phyloP scores from a whole-genome alignment of 2,113 vertebrate species.

The Heteronetta atricapilla region DNA sequence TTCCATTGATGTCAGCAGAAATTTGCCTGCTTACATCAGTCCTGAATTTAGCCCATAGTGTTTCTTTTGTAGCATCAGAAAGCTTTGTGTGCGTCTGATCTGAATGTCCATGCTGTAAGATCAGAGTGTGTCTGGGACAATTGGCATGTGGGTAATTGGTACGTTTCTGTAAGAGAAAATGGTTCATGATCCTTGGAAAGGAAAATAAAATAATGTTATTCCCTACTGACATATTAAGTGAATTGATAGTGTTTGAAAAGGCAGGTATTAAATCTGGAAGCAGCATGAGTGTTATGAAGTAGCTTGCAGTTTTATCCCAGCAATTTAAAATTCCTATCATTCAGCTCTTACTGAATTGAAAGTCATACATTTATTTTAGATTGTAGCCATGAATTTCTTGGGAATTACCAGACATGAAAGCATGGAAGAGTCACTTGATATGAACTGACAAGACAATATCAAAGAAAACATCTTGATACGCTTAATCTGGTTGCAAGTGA shows the following conservation, averaged over 20 bases:
- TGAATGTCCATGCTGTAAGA: slow-evolving; percentile 39
- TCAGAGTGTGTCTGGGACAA: slow-evolving; percentile 56
- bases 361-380: slow-evolving; percentile 58
- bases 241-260: slow-evolving; percentile 51
- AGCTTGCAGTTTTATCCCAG: slow-evolving; percentile 48
- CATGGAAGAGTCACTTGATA: slow-evolving; percentile 51
- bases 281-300: slow-evolving; percentile 31
- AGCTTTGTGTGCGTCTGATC: slow-evolving; percentile 47
- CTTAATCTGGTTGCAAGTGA: slow-evolving; percentile 28
- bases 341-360: background rate
- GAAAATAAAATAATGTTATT: slow-evolving; percentile 43
- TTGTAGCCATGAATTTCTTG: slow-evolving; percentile 47
- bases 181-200: slow-evolving; percentile 42
- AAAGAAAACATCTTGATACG: slow-evolving; percentile 33
- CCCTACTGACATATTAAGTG: slow-evolving; percentile 40
- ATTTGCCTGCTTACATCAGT: slow-evolving; percentile 38
- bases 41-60: slow-evolving; percentile 52
- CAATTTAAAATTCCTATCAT: slow-evolving; percentile 4
- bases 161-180: slow-evolving; percentile 5
- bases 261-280: slow-evolving; percentile 38
- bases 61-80: slow-evolving; percentile 58
- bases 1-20: slow-evolving; percentile 62
- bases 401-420: slow-evolving; percentile 70
- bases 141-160: slow-evolving; percentile 55
- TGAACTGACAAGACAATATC: slow-evolving; percentile 48